Base-by-base conservation (phyloP, 2,888 invertebrate genomes). In the Rhagium mordax region DNA sequence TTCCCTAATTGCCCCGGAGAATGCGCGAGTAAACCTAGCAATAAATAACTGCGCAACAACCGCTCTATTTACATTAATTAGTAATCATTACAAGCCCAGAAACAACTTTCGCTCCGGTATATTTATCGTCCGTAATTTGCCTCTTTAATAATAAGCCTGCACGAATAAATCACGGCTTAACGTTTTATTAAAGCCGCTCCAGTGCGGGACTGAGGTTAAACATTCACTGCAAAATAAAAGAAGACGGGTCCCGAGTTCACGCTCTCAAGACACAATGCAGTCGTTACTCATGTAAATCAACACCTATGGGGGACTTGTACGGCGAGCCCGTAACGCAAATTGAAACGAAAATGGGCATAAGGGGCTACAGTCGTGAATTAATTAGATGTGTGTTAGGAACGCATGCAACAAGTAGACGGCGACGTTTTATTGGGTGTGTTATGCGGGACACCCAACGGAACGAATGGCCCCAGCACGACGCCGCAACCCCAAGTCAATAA, bases 221-320 rank as follows among this genome's bases (percentile, higher is more conserved):
- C 47, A 41, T 47, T 20, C 47, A 20, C 48, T 21, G 47, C 27
- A 64, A 64, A 64, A 64, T 64, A 64, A 64, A 64, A 47, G 48
- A 27, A 48, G 18, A 8, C 51, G n/a, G 27, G n/a, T n/a, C 13
- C 16, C 0, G 10, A 27, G 49, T 62, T 65, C 53, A 53, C 53
- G 53, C 65, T 53, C 62, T 33, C 16, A 7, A 33, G 20, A 65
- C 20, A 65, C 65, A 53, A 65, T 65, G 51, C 65, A 18, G 53
- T 53, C 65, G 51, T 65, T 53, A 51, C 33, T 51, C 65, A 65
- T 65, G 65, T 65, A 65, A 65, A 65, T 65, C 65, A 65, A 65
- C 65, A 65, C 65, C 65, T 65, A 53, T 41, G 51, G 29, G 15
- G 51, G 33, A 33, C 33, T 65, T 33, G 18, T 20, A 55, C 5